Percentiles rank a stretch among this genome's conserved stretches.
Conservation (phyloP, 2,113 vertebrate species). For the Bos javanicus region DNA sequence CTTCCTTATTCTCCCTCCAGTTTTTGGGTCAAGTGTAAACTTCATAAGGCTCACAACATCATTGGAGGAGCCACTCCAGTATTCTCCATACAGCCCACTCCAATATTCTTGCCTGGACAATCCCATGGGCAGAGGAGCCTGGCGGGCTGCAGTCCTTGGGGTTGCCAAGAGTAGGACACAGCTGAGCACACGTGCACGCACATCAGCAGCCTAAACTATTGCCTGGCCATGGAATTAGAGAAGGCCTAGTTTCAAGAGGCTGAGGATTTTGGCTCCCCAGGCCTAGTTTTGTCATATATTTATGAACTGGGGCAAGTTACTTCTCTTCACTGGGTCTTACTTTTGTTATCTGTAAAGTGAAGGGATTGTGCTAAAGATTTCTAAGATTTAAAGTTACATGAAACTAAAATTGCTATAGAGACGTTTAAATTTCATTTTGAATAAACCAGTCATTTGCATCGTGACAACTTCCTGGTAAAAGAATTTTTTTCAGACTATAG, state of each 20-base stretch:
- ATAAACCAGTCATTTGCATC: not conserved
- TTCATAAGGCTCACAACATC: not conserved
- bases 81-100: not conserved
- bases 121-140: not conserved
- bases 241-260: not conserved
- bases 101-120: not conserved
- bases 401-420: not conserved
- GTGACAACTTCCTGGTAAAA: not conserved
- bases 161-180: not conserved
- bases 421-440: conserved; percentile 29
- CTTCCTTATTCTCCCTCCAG: not conserved
- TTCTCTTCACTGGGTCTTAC: not conserved
- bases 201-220: not conserved
- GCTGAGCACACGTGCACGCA: fast-evolving
- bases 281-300: not conserved
- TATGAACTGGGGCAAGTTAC: not conserved
- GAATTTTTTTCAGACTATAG: not conserved
- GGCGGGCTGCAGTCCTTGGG: fast-evolving
- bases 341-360: not conserved
- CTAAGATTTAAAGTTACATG: conserved; percentile 13
- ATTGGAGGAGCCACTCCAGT: not conserved
- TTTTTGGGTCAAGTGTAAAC: not conserved
- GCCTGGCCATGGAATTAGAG: not conserved
- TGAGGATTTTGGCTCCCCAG: not conserved
- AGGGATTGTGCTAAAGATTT: not conserved